phyloP scores from a whole-genome alignment of 2,888 invertebrate genomes.

The Spilosoma lubricipeda region DNA sequence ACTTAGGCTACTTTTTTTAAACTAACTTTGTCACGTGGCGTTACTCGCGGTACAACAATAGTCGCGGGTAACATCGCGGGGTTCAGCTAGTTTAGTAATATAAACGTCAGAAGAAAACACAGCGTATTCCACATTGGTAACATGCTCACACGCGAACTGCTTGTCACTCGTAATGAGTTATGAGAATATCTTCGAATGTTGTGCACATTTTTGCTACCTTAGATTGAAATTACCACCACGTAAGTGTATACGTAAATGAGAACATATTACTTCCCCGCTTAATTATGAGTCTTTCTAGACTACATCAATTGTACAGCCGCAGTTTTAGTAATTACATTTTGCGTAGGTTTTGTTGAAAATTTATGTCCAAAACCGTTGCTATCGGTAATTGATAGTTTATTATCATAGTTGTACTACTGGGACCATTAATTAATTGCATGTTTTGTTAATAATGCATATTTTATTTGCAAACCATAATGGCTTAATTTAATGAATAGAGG shows the following conservation, averaged over 20 bases:
- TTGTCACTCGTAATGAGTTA: slow-evolving; percentile 55
- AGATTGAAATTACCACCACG: slow-evolving; percentile 22
- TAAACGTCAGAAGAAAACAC: slow-evolving; percentile 39
- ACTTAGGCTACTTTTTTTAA: too few species aligned
- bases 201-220: slow-evolving; percentile 14
- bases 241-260: slow-evolving; percentile 26
- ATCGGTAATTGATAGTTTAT: slow-evolving; percentile 38
- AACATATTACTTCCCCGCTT: slow-evolving; percentile 22
- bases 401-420: slow-evolving; percentile 27
- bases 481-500: too few species aligned
- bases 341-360: slow-evolving; percentile 36
- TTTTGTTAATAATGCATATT: slow-evolving; percentile 28
- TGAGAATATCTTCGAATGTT: slow-evolving; percentile 29
- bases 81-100: too few species aligned
- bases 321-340: slow-evolving; percentile 28
- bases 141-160: slow-evolving; percentile 45
- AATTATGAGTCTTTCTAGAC: slow-evolving; percentile 21
- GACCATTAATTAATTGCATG: slow-evolving; percentile 30
- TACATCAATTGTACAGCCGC: not conserved
- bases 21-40: too few species aligned
- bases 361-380: slow-evolving; percentile 21
- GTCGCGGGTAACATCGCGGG: too few species aligned
- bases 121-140: slow-evolving; percentile 25
- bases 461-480: too few species aligned
- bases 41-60: too few species aligned